These are phyloP conservation scores for Amiota communis DNA, from an alignment of 2,888 invertebrate genomes.

Conservation along the genomic window DNA sequence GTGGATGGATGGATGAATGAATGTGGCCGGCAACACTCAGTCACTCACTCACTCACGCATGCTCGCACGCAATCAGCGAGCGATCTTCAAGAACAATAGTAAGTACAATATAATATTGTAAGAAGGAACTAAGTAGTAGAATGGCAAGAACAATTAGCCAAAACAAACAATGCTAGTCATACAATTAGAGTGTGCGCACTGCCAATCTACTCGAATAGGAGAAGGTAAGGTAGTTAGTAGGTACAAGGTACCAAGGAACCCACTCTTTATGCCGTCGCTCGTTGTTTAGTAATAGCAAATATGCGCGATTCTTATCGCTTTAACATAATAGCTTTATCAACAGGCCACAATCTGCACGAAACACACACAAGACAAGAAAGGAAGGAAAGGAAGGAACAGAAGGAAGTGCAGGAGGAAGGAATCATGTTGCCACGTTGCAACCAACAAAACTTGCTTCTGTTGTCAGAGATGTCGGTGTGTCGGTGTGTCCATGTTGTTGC, in stretches of 20 bases:
- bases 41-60: background rate
- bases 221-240: no score
- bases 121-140: background rate
- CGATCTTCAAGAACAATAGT: background rate
- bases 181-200: conserved; percentile 14
- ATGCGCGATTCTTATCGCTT: conserved; percentile 49
- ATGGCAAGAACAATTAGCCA: conserved; percentile 19
- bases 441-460: background rate
- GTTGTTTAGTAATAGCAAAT: background rate
- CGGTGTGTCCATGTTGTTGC: background rate
- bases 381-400: background rate
- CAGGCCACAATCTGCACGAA: conserved; percentile 52
- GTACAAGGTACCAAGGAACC: background rate
- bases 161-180: conserved; percentile 19
- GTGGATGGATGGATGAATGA: no score
- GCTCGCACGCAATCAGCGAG: background rate
- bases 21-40: background rate
- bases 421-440: background rate
- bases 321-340: conserved; percentile 70
- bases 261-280: conserved; percentile 18
- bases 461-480: background rate
- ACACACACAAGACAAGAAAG: conserved; percentile 2
- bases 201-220: background rate
- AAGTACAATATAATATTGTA: background rate
- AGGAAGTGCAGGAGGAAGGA: background rate